Evolutionary conservation across 2,113 vertebrate species (phyloP), one percentile per base, ranked within the genome.

Genomic region (Hucho hucho): DNA sequence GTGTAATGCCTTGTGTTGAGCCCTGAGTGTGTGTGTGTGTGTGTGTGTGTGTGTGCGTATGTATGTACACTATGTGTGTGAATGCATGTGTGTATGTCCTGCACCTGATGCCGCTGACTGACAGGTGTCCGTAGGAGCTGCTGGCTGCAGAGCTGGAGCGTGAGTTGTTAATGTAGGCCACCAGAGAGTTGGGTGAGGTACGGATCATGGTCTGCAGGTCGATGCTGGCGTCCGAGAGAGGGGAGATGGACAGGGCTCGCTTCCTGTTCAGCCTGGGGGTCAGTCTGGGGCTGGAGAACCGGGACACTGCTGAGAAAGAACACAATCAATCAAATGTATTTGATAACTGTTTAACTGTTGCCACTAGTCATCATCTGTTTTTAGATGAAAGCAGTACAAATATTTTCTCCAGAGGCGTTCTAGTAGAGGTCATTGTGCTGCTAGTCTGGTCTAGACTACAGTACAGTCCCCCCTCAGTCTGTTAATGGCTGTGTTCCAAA

Each of bases 161-260:
- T 0, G 97, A 99, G 86, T 98, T 98, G 92, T 99, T 99, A 92
- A 99, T 99, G 83, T 98, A 99, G 0, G 98, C 97, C 84, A 99
- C 97, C n/a, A 99, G 93, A 0, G 98, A 99, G 90, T 97, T 99
- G 75, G 97, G 98, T 0, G 97, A 98, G 37, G 98, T 99, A 72
- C 97, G 95, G 89, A 99, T 99, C 98, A 99, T 99, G 1, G 97
- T 97, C 92, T 99, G 98, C 69, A 99, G 93, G 91, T 99, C 97
- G 5, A 99, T 98, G 93, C 97, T 98, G 92, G 96, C 97, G 0
- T 99, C 98, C 0, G 97, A 99, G 70, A 98, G 93, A 0, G 98
- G 97, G 0, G 97, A 99, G 89, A 99, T 97, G 75, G 98, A 99
- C 81, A 99, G 86, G 0, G 97, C 97, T 80, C 98, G 88, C 90